Evolutionary conservation across 2,888 invertebrate species (phyloP), one percentile per base, ranked within the genome.

Genomic region (Phortica okadai): DNA sequence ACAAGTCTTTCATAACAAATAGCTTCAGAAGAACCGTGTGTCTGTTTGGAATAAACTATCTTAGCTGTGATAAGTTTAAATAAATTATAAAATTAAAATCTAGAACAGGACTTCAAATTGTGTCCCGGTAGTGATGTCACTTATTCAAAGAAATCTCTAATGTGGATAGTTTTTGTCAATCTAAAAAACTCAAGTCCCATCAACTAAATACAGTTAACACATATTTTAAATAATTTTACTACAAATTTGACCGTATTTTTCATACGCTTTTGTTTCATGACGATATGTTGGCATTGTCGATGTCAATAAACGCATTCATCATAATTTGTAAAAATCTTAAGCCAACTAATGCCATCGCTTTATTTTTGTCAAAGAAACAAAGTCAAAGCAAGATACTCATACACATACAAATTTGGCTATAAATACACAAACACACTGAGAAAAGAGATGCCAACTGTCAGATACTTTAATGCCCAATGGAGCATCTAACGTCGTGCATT

Each of bases 251-350:
- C 33, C 33, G 4, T 33, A 4, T 33, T 5, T 50, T 50, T 50
- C 8, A 50, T 8, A 11, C 8, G 14, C 50, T 50, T 50, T 14
- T 8, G 10, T 50, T 8, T 50, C 50, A 50, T 1, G 0, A 11
- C 50, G 70, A 16, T 14, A 42, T 50, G 25, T 72, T 72, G 58
- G 45, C 62, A 72, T 56, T 45, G 50, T 21, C 25, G 64, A 64
- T 76, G 73, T 67, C 76, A 76, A 76, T 64, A 76, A 73, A 73
- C 76, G 76, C 73, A 76, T 76, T 67, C 73, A 76, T 76, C 76
- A 73, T 73, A 67, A 73, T 76, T 76, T 74, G 74, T 74, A 67
- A 33, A 21, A 74, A 33, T 10, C 10, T 74, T 42, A 66, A 66
- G 54, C 44, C 64, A 64, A 11, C 64, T 72, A 72, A 72, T 72